phyloP scores from a whole-genome alignment of 2,797 vertebrate genomes.

The Poecile montanus region DNA sequence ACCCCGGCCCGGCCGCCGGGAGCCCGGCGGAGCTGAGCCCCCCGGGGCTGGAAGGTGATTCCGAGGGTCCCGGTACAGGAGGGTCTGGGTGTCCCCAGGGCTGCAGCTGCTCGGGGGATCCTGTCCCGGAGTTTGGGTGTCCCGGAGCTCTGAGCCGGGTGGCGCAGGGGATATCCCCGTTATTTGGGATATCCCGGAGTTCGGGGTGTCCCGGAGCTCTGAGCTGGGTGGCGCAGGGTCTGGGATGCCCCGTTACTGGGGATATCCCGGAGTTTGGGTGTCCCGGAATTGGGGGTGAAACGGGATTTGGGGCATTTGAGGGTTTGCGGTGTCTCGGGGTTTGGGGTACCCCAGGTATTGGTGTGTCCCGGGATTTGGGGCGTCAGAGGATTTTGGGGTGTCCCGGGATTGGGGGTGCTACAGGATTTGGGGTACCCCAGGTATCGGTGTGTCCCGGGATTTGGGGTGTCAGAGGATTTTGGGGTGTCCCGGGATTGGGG shows the following conservation, averaged over 20 bases:
- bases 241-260: neutral
- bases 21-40: constrained; percentile 11
- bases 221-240: fast-evolving
- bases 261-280: neutral
- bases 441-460: neutral
- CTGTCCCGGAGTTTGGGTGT: neutral
- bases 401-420: fast-evolving
- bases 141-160: neutral
- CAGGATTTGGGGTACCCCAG: no score
- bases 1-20: neutral
- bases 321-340: neutral
- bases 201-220: fast-evolving
- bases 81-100: neutral
- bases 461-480: neutral
- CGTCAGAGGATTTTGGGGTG: neutral
- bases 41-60: constrained; percentile 54
- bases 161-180: fast-evolving
- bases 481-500: fast-evolving
- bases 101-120: fast-evolving
- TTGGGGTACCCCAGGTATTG: neutral
- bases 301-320: neutral
- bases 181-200: neutral
- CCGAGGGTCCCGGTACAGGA: neutral
- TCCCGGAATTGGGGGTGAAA: fast-evolving
- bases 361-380: neutral